Conservation (phyloP, 2,888 invertebrate species). For the Rhamnusium bicolor region DNA sequence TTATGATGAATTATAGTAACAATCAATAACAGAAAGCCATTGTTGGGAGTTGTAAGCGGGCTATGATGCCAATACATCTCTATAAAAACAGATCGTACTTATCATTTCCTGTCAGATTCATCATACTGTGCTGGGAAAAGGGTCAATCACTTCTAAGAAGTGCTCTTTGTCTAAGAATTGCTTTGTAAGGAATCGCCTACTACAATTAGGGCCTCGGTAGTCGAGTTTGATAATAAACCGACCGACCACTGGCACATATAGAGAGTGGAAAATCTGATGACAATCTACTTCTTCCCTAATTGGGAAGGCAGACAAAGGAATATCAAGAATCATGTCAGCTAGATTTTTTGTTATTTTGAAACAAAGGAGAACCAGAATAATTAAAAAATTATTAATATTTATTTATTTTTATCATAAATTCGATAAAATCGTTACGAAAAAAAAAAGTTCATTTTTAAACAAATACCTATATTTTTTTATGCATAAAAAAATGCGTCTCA, state of each 20-base stretch:
- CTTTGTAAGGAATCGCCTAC: conserved; percentile 42
- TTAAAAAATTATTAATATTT: too few relatives aligned
- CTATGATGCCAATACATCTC: neutral
- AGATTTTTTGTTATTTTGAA: too few relatives aligned
- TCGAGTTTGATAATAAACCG: neutral
- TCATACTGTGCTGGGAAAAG: conserved; percentile 28
- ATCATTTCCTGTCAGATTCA: conserved; percentile 38
- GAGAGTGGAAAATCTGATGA: neutral
- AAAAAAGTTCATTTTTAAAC: too few relatives aligned
- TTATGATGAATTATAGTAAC: conserved; percentile 20
- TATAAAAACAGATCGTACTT: conserved; percentile 33
- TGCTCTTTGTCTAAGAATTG: conserved; percentile 41
- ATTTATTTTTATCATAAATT: too few relatives aligned
- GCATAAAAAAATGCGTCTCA: too few relatives aligned
- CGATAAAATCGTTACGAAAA: too few relatives aligned
- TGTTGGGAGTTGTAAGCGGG: conserved; percentile 10
- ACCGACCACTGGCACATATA: neutral
- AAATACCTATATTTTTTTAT: too few relatives aligned
- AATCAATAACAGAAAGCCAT: conserved; percentile 32
- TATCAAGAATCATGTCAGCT: neutral
- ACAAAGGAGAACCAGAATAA: too few relatives aligned
- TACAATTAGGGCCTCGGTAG: conserved; percentile 24
- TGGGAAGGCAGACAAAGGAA: neutral
- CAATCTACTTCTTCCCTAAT: neutral
- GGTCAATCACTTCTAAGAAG: conserved; percentile 45